Conservation (phyloP, 2,113 vertebrate genomes). For the Phylloscopus trochiloides region DNA sequence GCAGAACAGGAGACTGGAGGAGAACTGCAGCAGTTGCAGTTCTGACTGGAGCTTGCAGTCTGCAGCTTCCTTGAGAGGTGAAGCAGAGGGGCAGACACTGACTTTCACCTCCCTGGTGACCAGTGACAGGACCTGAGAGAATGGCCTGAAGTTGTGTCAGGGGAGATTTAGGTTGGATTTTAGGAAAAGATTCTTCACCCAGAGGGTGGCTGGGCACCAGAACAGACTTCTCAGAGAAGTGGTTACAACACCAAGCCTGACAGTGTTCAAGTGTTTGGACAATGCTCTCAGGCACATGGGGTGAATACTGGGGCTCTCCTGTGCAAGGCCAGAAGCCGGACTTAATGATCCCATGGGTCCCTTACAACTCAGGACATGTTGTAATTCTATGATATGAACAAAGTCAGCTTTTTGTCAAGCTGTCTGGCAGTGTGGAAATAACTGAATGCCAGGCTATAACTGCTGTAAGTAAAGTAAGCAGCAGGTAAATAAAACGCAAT, state of each 20-base stretch:
- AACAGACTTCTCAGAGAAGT: neutral
- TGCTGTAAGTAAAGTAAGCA: neutral
- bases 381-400: neutral
- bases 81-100: neutral
- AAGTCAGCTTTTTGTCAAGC: neutral
- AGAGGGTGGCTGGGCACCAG: neutral
- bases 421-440: neutral
- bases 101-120: neutral
- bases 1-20: neutral
- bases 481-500: neutral
- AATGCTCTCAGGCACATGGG: neutral
- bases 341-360: neutral
- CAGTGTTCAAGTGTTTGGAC: neutral
- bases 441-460: neutral
- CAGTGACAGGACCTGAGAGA: neutral
- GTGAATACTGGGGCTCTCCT: neutral
- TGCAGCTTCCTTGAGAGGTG: neutral
- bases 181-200: neutral
- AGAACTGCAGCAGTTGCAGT: neutral
- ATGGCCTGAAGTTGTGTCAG: neutral
- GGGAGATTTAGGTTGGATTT: neutral
- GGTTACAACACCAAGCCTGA: neutral
- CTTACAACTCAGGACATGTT: neutral
- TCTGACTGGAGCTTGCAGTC: too few relatives aligned
- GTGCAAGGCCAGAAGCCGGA: neutral